These are phyloP conservation scores for Ophiothrix spiculata DNA, from an alignment of 35 echinoderm and acorn worm genomes.

Conservation along the genomic window DNA sequence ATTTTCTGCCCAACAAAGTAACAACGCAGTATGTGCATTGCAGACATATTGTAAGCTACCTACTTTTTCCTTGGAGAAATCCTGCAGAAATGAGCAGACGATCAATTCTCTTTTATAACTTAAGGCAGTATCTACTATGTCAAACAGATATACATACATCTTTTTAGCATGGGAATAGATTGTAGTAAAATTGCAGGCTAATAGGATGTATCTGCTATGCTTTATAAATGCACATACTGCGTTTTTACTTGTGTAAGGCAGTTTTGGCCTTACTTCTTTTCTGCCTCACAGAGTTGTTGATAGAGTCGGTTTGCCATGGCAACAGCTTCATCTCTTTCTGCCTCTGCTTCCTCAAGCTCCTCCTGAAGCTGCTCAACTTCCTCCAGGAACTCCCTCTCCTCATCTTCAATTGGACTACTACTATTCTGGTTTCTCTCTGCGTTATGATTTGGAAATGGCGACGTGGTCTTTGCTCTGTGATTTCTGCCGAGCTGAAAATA, in stretches of 20 bases:
- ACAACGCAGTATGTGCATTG: too few relatives aligned
- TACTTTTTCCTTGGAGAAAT: too few relatives aligned
- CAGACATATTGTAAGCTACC: too few relatives aligned
- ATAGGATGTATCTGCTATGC: background rate
- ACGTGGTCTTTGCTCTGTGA: too few relatives aligned
- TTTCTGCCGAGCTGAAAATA: too few relatives aligned
- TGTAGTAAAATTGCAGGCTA: background rate
- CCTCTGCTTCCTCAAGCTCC: slow-evolving; percentile 56
- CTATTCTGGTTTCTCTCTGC: too few relatives aligned
- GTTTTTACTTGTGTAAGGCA: background rate
- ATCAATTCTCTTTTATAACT: too few relatives aligned
- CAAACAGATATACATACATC: background rate
- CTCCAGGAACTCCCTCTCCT: slow-evolving; percentile 69
- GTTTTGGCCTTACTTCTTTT: slow-evolving; percentile 12
- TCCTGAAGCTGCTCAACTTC: slow-evolving; percentile 60
- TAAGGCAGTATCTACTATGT: too few relatives aligned
- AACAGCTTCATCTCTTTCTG: slow-evolving; percentile 62
- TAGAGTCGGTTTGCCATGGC: slow-evolving; percentile 49
- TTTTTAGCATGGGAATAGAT: background rate
- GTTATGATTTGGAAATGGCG: too few relatives aligned
- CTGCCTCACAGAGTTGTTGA: slow-evolving; percentile 5
- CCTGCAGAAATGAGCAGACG: too few relatives aligned
- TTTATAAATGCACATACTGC: background rate
- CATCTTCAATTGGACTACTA: slow-evolving; percentile 45
- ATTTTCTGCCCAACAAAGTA: too few relatives aligned